Evolutionary conservation across 2,797 vertebrate species (phyloP).

Genomic region (Rhinogobio ventralis): DNA sequence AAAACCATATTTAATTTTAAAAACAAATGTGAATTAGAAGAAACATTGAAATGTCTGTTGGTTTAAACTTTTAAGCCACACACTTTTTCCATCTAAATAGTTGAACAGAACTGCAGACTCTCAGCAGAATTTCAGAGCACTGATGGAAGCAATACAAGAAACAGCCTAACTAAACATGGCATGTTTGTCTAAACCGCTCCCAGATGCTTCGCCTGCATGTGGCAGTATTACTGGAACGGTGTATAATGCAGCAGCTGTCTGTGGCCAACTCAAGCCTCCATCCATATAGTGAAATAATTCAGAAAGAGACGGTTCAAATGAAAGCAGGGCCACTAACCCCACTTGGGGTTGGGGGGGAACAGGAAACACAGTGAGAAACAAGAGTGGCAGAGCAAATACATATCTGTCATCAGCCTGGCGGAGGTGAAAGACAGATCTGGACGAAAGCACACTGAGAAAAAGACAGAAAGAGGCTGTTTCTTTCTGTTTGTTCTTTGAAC

Average conservation of each 20-base stretch:
- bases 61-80: not conserved
- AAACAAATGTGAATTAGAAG: not conserved
- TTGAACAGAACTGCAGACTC: not conserved
- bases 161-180: not conserved
- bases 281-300: conserved; percentile 55
- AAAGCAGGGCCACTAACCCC: conserved; percentile 49
- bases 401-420: conserved; percentile 53
- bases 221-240: not conserved
- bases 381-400: conserved; percentile 50
- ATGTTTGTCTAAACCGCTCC: conserved; percentile 23
- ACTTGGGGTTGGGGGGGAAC: conserved; percentile 21
- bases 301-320: conserved; percentile 44
- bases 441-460: conserved; percentile 47
- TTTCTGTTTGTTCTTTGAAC: conserved; percentile 35
- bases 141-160: not conserved
- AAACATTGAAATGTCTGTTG: not conserved
- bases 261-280: conserved; percentile 58
- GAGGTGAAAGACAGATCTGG: conserved; percentile 43
- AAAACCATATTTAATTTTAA: not conserved
- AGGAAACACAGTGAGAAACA: conserved; percentile 22
- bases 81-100: not conserved
- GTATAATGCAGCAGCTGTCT: conserved; percentile 42
- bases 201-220: conserved; percentile 20
- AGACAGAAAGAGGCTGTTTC: conserved; percentile 33
- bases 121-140: not conserved